Evolutionary conservation across 1,140 invertebrate species (phyloP).

Genomic region (Hycleus phaleratus): DNA sequence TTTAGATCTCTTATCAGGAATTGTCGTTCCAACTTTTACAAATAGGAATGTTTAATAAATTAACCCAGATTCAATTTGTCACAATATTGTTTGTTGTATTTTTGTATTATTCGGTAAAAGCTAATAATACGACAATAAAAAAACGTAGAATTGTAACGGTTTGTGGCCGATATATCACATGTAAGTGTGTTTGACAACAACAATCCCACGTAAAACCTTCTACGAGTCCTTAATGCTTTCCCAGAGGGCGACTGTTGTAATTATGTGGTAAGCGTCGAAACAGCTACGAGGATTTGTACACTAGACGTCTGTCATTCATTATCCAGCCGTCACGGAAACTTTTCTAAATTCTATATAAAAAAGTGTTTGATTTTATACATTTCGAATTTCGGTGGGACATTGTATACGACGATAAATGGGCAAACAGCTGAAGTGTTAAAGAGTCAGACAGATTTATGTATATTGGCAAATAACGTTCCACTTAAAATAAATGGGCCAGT

Average conservation of each 20-base stretch:
- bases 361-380: too few species aligned
- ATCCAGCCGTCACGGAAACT: slow-evolving; percentile 10
- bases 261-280: slow-evolving; percentile 30
- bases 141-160: slow-evolving; percentile 9
- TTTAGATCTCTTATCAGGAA: slow-evolving; percentile 3
- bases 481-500: slow-evolving; percentile 18
- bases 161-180: slow-evolving; percentile 28
- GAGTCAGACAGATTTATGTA: slow-evolving; percentile 17
- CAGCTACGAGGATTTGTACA: slow-evolving; percentile 28
- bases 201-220: slow-evolving; percentile 28
- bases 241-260: slow-evolving; percentile 28
- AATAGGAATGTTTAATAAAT: slow-evolving; percentile 2
- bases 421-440: slow-evolving; percentile 18
- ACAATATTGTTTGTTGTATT: too few species aligned
- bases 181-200: slow-evolving; percentile 31
- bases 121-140: slow-evolving; percentile 10
- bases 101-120: not conserved
- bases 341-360: not conserved
- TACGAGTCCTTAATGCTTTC: slow-evolving; percentile 22
- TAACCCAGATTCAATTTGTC: slow-evolving; percentile 3
- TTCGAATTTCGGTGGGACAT: too few species aligned
- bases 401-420: slow-evolving; percentile 11
- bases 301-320: slow-evolving; percentile 28
- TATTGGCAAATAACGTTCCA: slow-evolving; percentile 17
- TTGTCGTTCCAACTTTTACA: not conserved